Evolutionary conservation across 2,113 vertebrate genomes (phyloP), one percentile per base, ranked within the genome.

Genomic region (Lepidothrix coronata): DNA sequence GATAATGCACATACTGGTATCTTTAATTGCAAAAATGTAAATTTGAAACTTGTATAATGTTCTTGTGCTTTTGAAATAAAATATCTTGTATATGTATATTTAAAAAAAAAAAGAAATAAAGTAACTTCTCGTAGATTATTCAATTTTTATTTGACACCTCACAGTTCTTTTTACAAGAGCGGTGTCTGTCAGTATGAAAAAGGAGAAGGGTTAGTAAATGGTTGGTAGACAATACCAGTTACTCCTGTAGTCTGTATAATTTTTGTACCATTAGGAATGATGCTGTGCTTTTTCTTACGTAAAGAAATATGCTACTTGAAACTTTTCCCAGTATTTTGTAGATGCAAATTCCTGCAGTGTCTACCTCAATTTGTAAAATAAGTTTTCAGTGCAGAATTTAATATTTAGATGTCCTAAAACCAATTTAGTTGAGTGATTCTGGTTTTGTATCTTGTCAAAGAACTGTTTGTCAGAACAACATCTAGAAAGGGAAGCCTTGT

Each of bases 31-130:
- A 98, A 97, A 98, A 98, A 93, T 98, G 98, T 98, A 98, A 98
- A 98, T 98, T 98, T 97, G 96, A 98, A 97, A 98, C 97, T 97
- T 98, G 98, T 98, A 98, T 96, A 98, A 98, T 98, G 98, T 98
- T 97, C 96, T 96, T 95, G 98, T 98, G 97, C 97, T 98, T 98
- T 98, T 98, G 96, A 97, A 98, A 98, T 97, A 97, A 98, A 98
- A 97, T 98, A 98, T 94, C 97, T 98, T 98, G 96, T 97, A 97
- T 98, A 98, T 98, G 98, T 98, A 97, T 98, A 98, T 98, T 98
- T 98, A 98, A 98, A 98, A 91, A 58, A 55, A 61, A 80, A 88
- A 97, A 90, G 79, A 97, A 97, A 94, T 97, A 98, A 97, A 98
- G 65, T 96, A 96, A 95, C 88, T 97, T 98, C 95, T 98, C 63